These are phyloP conservation scores for Platygyra sinensis DNA, from an alignment of 64 coral and sea anemone genomes.

Conservation along the genomic window DNA sequence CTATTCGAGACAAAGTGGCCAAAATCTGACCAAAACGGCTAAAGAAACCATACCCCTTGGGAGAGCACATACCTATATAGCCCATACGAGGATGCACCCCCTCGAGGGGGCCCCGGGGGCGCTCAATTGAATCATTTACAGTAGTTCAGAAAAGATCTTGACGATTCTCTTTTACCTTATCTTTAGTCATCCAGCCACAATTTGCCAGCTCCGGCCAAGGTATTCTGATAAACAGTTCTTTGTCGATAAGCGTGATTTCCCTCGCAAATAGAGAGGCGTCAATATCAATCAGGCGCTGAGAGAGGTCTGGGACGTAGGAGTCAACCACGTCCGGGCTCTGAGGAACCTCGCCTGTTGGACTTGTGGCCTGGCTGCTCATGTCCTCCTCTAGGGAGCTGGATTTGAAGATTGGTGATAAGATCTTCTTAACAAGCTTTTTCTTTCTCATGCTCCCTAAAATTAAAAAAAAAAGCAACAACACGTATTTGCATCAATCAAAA, in stretches of 20 bases:
- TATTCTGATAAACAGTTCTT: constrained; percentile 90
- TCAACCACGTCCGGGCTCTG: constrained; percentile 52
- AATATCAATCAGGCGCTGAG: constrained; percentile 72
- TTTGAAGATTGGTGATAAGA: constrained; percentile 92
- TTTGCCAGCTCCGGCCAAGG: constrained; percentile 86
- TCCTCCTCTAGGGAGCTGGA: constrained; percentile 68
- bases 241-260: constrained; percentile 94
- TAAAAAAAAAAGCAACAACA: not conserved
- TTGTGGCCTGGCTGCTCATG: constrained; percentile 41
- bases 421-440: constrained; percentile 74
- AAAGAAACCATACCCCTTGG: too few species aligned
- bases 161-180: constrained; percentile 68
- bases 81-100: too few species aligned
- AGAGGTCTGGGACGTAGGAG: constrained; percentile 33
- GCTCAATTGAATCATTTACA: too few species aligned
- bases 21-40: too few species aligned
- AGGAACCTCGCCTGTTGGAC: constrained; percentile 71
- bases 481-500: not conserved
- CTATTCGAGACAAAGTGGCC: too few species aligned
- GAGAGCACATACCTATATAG: too few species aligned
- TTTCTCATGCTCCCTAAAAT: constrained; percentile 82
- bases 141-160: too few species aligned
- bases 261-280: constrained; percentile 72
- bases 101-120: too few species aligned
- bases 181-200: constrained; percentile 98